phyloP scores from a whole-genome alignment of 2,797 vertebrate genomes.

The Chiroxiphia lanceolata region DNA sequence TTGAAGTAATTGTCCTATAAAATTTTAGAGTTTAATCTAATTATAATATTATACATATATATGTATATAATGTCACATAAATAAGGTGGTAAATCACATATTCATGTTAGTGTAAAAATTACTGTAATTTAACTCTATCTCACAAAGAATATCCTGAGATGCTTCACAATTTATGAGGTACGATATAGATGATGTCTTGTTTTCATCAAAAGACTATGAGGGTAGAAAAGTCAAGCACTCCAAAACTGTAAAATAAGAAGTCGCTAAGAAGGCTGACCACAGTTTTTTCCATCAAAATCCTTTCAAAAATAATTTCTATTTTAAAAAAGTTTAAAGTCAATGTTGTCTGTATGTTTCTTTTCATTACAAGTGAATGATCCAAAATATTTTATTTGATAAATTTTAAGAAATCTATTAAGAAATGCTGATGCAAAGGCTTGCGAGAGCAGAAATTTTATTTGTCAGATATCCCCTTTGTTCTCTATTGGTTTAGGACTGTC shows the following conservation, averaged over 20 bases:
- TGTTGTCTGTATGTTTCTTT: not conserved
- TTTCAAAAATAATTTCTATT: not conserved
- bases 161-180: not conserved
- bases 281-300: not conserved
- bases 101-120: not conserved
- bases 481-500: not conserved
- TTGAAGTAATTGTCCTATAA: not conserved
- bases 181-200: not conserved
- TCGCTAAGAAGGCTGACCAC: not conserved
- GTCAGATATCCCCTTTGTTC: rapidly evolving
- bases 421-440: not conserved
- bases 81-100: not conserved
- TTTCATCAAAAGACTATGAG: not conserved
- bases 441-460: not conserved
- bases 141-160: not conserved
- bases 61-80: not conserved
- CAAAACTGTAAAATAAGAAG: not conserved
- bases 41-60: not conserved
- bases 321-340: not conserved
- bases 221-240: not conserved
- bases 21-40: not conserved
- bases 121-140: not conserved
- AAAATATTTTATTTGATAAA: not conserved
- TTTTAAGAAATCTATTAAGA: not conserved
- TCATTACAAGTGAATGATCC: not conserved